Base-by-base conservation (phyloP, 2,888 invertebrate species). In the Zhuqinia jingwanae region DNA sequence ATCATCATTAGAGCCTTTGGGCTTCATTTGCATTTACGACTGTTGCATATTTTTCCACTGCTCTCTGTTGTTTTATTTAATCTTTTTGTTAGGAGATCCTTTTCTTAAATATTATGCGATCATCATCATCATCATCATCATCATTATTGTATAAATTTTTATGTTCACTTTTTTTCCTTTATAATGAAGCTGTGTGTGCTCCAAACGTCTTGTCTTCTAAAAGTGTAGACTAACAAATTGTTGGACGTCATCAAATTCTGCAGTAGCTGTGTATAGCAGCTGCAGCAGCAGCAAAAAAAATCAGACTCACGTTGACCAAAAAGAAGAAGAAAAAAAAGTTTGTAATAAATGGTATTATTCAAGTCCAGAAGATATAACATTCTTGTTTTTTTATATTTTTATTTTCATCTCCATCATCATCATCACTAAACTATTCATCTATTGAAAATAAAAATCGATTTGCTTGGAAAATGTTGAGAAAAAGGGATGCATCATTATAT, bases 1-100 rank as follows among this genome's bases (percentile, higher is more conserved):
- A 75, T 17, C 65, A 47, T 42, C 58, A 78, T 13, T 22, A 75
- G 45, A 65, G 50, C 68, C 65, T 50, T 68, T 65, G 53, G 63
- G 53, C 68, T 63, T 81, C 81, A 81, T 81, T 81, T 81, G 58
- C 81, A 81, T 81, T 81, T 81, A 81, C 70, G 81, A 81, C 81
- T 53, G 3, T 36, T 80, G 30, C 73, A 58, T 81, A 73, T 81
- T 17, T 45, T 73, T 73, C 58, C 81, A 81, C 42, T 58, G 58
- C 30, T 36, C 70, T 73, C 58, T 73, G 73, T 27, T 58, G 58
- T 20, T 36, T 15, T 36, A 36, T 8, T 36, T 36, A 3, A 36
- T 63, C n/a, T n/a, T 73, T 70, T 45, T 0, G 17, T 30, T 68
- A 6, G 36, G 36, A 36, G 45, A 63, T 45, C 63, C 63, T 53